These are phyloP conservation scores for Oreohelix idahoensis DNA, from an alignment of 1,140 invertebrate genomes.

Conservation along the genomic window DNA sequence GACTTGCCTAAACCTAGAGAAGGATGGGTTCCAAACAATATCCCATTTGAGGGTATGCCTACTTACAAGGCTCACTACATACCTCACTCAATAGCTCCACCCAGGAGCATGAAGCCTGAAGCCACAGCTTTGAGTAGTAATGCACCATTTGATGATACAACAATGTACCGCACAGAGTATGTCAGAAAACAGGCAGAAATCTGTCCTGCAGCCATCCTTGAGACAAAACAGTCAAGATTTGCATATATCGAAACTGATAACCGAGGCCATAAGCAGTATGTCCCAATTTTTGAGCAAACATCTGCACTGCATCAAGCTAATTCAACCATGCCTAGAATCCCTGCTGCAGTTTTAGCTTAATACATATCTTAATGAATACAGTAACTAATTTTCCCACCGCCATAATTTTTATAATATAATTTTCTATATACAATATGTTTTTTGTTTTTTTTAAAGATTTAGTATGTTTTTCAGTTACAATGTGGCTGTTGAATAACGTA, in stretches of 20 bases:
- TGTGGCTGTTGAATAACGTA: no score
- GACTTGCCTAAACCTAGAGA: slow-evolving; percentile 50
- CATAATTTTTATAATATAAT: no score
- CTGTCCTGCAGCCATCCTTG: slow-evolving; percentile 67
- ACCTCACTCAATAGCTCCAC: slow-evolving; percentile 49
- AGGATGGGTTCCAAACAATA: slow-evolving; percentile 66
- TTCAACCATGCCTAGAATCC: slow-evolving; percentile 27
- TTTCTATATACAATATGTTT: no score
- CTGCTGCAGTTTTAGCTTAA: slow-evolving; percentile 12
- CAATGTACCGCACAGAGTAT: slow-evolving; percentile 72
- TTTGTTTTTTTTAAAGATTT: no score
- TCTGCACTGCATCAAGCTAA: background rate
- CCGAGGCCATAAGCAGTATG: slow-evolving; percentile 65
- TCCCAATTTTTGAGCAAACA: slow-evolving; percentile 43
- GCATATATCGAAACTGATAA: slow-evolving; percentile 55
- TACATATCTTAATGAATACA: background rate
- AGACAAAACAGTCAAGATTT: slow-evolving; percentile 52
- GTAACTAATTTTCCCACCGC: no score
- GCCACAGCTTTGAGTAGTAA: slow-evolving; percentile 52
- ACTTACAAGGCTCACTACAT: slow-evolving; percentile 71
- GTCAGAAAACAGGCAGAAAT: slow-evolving; percentile 62
- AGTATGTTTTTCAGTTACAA: no score
- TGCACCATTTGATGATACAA: slow-evolving; percentile 68
- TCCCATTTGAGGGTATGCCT: slow-evolving; percentile 71
- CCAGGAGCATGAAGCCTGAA: slow-evolving; percentile 64